These are phyloP conservation scores for Bucorvus abyssinicus DNA, from an alignment of 2,797 vertebrate species.

Conservation along the genomic window DNA sequence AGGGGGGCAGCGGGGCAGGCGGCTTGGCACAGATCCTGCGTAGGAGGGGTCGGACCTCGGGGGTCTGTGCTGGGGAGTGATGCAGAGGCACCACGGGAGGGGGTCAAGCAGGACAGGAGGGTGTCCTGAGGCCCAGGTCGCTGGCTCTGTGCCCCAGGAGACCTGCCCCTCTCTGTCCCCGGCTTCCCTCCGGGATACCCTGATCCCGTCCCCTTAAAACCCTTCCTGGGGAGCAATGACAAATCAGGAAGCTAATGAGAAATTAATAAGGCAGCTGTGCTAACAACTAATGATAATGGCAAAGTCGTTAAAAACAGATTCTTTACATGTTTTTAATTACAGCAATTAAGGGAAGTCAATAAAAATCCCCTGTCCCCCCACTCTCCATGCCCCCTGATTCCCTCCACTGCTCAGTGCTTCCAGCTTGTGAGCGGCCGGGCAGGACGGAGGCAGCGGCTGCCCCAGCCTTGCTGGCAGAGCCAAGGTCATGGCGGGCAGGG, in stretches of 20 bases:
- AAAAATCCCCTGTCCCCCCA: constrained; percentile 40
- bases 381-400: background rate
- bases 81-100: background rate
- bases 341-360: constrained; percentile 78
- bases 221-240: constrained; percentile 7
- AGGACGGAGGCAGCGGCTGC: background rate
- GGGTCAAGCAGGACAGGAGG: background rate
- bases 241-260: constrained; percentile 74
- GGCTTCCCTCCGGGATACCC: accelerated
- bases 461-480: accelerated
- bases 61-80: background rate
- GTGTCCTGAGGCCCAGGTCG: background rate
- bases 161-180: background rate
- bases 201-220: background rate
- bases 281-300: constrained; percentile 77
- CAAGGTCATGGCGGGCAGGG: background rate
- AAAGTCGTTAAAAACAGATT: constrained; percentile 78
- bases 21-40: background rate
- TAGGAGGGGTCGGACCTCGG: accelerated
- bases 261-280: constrained; percentile 81
- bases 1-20: background rate
- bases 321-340: constrained; percentile 84
- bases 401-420: background rate
- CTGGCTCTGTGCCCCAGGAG: background rate
- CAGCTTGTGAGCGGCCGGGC: background rate